A percentile compares a stretch with the other conserved stretches of the same genome.
These are phyloP conservation scores for Stichopus chloronotus DNA, from an alignment of 35 echinoderm and acorn worm species.

Conservation along the genomic window DNA sequence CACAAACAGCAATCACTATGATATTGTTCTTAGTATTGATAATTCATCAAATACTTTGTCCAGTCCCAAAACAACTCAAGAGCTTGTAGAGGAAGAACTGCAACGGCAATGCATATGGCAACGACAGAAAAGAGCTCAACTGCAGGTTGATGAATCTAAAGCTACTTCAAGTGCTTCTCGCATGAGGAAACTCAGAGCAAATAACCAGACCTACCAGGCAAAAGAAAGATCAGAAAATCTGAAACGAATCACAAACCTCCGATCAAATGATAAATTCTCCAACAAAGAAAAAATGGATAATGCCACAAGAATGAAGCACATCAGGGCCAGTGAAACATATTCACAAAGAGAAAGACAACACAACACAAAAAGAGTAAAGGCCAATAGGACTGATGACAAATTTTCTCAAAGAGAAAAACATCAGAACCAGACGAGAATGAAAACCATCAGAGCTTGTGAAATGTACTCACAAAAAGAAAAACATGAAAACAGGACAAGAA, in stretches of 20 bases:
- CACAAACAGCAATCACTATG: conserved; percentile 39
- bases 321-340: background rate
- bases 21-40: background rate
- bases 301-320: conserved; percentile 26
- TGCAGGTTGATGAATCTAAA: background rate
- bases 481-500: conserved; percentile 8
- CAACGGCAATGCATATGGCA: background rate
- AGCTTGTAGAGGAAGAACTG: background rate
- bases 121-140: background rate
- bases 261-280: background rate
- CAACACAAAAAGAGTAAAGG: background rate
- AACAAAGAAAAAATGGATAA: conserved; percentile 29
- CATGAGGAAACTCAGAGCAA: background rate
- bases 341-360: conserved; percentile 14
- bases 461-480: conserved; percentile 17
- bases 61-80: background rate
- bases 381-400: background rate
- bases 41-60: background rate
- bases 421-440: background rate
- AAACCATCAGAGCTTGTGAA: background rate
- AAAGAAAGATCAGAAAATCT: conserved; percentile 2
- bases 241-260: background rate
- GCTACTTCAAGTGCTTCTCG: background rate
- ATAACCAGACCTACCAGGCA: background rate
- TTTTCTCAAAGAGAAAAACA: conserved; percentile 14